Conservation (phyloP, 2,888 invertebrate species). For the Terebella lapidaria region DNA sequence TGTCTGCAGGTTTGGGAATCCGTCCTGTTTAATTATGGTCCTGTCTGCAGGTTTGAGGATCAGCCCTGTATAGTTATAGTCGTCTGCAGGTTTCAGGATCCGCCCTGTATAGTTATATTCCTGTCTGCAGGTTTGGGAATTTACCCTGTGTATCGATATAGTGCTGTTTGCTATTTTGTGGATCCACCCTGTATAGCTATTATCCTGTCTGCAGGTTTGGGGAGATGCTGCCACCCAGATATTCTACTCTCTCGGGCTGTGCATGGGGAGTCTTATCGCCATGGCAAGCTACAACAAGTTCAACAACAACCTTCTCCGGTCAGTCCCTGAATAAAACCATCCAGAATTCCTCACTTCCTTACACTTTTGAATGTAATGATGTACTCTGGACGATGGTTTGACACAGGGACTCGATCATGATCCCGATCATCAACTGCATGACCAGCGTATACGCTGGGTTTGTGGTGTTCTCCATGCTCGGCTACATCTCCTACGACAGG, state of each 20-base stretch:
- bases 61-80: no score
- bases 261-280: conserved; percentile 32
- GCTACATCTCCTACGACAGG: conserved; percentile 22
- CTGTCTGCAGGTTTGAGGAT: no score
- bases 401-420: conserved; percentile 18
- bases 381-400: background rate
- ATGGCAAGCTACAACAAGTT: conserved; percentile 34
- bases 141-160: no score
- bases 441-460: conserved; percentile 24
- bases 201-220: conserved; percentile 20
- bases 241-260: conserved; percentile 28
- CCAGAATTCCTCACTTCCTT: no score
- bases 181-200: no score
- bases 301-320: conserved; percentile 27
- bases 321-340: background rate
- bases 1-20: no score
- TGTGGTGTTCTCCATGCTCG: conserved; percentile 24
- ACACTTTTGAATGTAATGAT: background rate
- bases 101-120: no score
- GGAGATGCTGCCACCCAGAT: conserved; percentile 27
- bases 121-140: no score
- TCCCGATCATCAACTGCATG: conserved; percentile 23
- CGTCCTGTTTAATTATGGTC: no score
- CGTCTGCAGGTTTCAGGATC: no score
- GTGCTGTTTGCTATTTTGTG: no score